phyloP scores from a whole-genome alignment of 1,140 invertebrate genomes.

The Drosophila pachea region DNA sequence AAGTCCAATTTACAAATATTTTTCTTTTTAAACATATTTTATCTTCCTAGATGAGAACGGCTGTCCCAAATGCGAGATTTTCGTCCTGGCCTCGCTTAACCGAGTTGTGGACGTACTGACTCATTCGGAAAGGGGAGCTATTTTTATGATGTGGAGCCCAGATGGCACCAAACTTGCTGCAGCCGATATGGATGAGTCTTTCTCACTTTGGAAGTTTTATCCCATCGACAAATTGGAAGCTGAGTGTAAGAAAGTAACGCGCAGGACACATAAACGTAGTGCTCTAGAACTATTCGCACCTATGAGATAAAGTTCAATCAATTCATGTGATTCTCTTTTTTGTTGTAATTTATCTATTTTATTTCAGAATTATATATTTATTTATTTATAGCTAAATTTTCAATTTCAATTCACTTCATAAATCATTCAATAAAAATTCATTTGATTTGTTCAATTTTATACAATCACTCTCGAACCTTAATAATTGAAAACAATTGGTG shows the following conservation, averaged over 20 bases:
- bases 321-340: slow-evolving; percentile 7
- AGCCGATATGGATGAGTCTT: slow-evolving; percentile 65
- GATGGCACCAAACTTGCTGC: slow-evolving; percentile 71
- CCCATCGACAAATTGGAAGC: slow-evolving; percentile 28
- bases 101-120: slow-evolving; percentile 66
- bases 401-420: slow-evolving; percentile 37
- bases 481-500: slow-evolving; percentile 10
- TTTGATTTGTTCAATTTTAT: slow-evolving; percentile 25
- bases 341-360: slow-evolving; percentile 23
- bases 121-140: slow-evolving; percentile 50
- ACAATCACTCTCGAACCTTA: slow-evolving; percentile 15
- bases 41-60: slow-evolving; percentile 38
- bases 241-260: slow-evolving; percentile 7
- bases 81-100: slow-evolving; percentile 69
- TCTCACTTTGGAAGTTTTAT: slow-evolving; percentile 71
- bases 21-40: not conserved
- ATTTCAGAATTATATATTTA: slow-evolving; percentile 36
- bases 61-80: slow-evolving; percentile 47
- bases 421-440: slow-evolving; percentile 43
- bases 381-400: slow-evolving; percentile 24
- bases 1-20: no score
- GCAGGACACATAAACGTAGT: slow-evolving; percentile 15
- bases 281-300: slow-evolving; percentile 34
- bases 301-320: slow-evolving; percentile 32
- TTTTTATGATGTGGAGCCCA: slow-evolving; percentile 73